These are phyloP conservation scores for Tetraneura akinire DNA, from an alignment of 1,140 invertebrate species.

Conservation along the genomic window DNA sequence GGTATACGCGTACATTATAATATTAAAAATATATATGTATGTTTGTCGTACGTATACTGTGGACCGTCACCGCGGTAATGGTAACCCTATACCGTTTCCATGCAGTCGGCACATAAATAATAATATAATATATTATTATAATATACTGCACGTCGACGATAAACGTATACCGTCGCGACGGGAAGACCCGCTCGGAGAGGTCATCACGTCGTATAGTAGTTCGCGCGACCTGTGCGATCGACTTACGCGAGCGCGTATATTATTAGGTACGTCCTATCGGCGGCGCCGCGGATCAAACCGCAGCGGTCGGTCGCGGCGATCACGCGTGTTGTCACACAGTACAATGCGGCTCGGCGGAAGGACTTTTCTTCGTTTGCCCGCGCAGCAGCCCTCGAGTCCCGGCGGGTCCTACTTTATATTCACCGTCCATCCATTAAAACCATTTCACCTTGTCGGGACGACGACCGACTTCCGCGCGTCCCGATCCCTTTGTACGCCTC, in stretches of 20 bases:
- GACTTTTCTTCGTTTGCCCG: conserved; percentile 12
- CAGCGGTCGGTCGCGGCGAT: neutral
- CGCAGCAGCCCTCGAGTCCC: neutral
- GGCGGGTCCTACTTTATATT: conserved; percentile 25
- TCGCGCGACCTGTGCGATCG: neutral
- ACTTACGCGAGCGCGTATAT: no score
- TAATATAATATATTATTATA: no score
- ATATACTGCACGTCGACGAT: no score
- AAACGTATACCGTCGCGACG: no score
- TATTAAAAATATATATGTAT: no score
- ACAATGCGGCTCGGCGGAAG: neutral
- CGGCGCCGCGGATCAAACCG: neutral
- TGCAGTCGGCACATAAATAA: no score
- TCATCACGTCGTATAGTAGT: conserved; percentile 25
- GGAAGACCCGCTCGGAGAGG: no score
- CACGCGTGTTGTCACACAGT: conserved; percentile 34
- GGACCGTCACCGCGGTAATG: no score
- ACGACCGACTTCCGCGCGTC: neutral
- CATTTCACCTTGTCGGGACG: neutral
- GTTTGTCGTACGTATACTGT: no score
- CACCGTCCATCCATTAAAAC: conserved; percentile 39
- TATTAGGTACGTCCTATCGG: no score
- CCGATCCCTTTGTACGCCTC: neutral
- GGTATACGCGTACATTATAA: no score
- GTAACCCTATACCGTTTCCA: no score